These are phyloP conservation scores for Lapara coniferarum DNA, from an alignment of 2,888 invertebrate genomes.

Conservation along the genomic window DNA sequence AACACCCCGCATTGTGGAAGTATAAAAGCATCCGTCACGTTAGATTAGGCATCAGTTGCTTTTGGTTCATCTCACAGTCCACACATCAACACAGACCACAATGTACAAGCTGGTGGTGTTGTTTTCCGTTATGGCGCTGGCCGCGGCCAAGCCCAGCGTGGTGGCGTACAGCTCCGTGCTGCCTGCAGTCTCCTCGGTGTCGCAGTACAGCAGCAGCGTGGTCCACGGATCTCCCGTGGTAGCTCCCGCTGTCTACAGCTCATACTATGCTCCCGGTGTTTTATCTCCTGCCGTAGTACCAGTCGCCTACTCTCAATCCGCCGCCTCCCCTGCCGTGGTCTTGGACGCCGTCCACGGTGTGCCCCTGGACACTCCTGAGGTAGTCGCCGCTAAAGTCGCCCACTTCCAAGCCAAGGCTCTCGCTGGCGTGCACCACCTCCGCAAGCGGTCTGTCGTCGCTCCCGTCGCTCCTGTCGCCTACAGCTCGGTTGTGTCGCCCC, in stretches of 20 bases:
- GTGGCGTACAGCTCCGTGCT: conserved; percentile 61
- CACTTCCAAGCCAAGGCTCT: conserved; percentile 77
- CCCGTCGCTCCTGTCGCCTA: conserved; percentile 43
- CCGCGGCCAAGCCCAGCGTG: conserved; percentile 77
- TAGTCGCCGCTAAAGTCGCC: conserved; percentile 74
- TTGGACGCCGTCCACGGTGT: conserved; percentile 73
- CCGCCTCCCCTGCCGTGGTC: conserved; percentile 73
- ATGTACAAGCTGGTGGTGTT: conserved; percentile 85
- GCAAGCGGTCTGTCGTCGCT: conserved; percentile 65
- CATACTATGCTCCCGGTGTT: conserved; percentile 39
- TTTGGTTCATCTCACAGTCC: conserved; percentile 58
- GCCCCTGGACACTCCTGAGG: conserved; percentile 78
- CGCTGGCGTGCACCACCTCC: conserved; percentile 67
- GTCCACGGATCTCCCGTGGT: conserved; percentile 58
- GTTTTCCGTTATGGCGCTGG: conserved; percentile 84
- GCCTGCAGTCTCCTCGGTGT: conserved; percentile 55
- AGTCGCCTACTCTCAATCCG: conserved; percentile 58
- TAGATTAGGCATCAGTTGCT: conserved; percentile 69
- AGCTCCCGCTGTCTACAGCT: conserved; percentile 47
- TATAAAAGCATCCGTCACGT: conserved; percentile 68
- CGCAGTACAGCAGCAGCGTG: conserved; percentile 59
- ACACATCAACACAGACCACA: conserved; percentile 73
- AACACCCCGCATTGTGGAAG: conserved; percentile 38
- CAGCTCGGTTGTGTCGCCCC: conserved; percentile 40
- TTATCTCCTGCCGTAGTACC: conserved; percentile 41